Conservation (phyloP, 1,140 invertebrate species). For the Parapsyche elsis region DNA sequence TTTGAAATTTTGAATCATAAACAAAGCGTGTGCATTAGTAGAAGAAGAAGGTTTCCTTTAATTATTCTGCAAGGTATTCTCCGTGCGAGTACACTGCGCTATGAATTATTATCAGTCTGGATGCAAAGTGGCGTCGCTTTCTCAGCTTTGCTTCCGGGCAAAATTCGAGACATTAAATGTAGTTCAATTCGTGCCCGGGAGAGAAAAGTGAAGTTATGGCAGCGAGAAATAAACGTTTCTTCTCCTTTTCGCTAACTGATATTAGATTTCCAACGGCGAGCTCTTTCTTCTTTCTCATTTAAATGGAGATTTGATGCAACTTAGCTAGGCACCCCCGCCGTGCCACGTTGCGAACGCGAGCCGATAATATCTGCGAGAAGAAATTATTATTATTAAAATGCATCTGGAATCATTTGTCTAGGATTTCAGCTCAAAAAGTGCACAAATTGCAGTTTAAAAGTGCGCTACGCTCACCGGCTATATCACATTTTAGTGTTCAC, state of each 20-base stretch:
- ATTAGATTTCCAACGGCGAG: background rate
- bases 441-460: background rate
- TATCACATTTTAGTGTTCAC: too few species aligned
- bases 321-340: background rate
- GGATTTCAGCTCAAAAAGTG: background rate
- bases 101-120: too few species aligned
- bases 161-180: background rate
- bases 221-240: constrained; percentile 1
- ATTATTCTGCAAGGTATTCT: too few species aligned
- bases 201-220: background rate
- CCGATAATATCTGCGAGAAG: background rate
- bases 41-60: too few species aligned
- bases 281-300: background rate
- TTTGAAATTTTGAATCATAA: too few species aligned
- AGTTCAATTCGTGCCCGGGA: background rate
- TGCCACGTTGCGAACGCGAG: background rate
- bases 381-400: background rate
- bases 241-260: background rate
- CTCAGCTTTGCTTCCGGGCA: background rate
- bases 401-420: background rate
- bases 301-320: constrained; percentile 11
- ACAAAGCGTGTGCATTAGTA: too few species aligned
- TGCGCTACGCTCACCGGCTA: background rate
- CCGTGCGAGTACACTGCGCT: too few species aligned
- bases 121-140: background rate